phyloP scores from a whole-genome alignment of 2,113 vertebrate genomes.

The Fukomys damarensis region DNA sequence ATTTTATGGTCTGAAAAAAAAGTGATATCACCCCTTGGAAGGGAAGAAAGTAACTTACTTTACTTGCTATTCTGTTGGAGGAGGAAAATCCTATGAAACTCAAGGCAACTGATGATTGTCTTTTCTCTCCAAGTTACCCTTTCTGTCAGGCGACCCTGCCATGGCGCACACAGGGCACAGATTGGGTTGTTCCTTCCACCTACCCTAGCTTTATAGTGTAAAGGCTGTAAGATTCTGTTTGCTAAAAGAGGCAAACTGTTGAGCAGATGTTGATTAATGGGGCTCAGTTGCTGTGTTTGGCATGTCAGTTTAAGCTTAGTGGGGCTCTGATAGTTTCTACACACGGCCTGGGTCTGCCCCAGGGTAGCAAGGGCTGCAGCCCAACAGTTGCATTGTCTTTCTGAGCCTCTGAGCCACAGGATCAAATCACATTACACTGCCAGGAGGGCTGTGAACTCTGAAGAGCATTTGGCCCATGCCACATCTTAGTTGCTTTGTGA shows the following conservation, averaged over 20 bases:
- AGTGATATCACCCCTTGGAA: constrained; percentile 39
- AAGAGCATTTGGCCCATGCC: constrained; percentile 74
- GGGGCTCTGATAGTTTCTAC: constrained; percentile 83
- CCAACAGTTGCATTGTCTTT: constrained; percentile 80
- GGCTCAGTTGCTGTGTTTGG: constrained; percentile 65
- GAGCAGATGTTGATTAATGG: constrained; percentile 84
- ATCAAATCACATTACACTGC: constrained; percentile 73
- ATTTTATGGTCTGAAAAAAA: constrained; percentile 62
- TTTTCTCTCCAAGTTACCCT: constrained; percentile 21
- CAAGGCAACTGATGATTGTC: not conserved
- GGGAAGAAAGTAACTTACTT: not conserved
- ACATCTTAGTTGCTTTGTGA: constrained; percentile 74
- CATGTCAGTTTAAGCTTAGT: constrained; percentile 79
- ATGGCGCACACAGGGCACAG: not conserved
- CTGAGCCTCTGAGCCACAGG: constrained; percentile 36
- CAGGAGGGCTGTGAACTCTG: constrained; percentile 58
- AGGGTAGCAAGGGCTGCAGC: constrained; percentile 76
- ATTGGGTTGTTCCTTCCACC: constrained; percentile 53
- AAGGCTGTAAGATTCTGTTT: constrained; percentile 22
- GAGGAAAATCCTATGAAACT: constrained; percentile 56
- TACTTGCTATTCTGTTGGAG: constrained; percentile 36
- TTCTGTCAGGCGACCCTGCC: not conserved
- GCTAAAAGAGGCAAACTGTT: constrained; percentile 72
- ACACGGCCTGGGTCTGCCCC: constrained; percentile 67
- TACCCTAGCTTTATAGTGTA: constrained; percentile 54